Evolutionary conservation across 2,113 vertebrate species (phyloP), one percentile per base, ranked within the genome.

Genomic region (Cyanistes caeruleus): DNA sequence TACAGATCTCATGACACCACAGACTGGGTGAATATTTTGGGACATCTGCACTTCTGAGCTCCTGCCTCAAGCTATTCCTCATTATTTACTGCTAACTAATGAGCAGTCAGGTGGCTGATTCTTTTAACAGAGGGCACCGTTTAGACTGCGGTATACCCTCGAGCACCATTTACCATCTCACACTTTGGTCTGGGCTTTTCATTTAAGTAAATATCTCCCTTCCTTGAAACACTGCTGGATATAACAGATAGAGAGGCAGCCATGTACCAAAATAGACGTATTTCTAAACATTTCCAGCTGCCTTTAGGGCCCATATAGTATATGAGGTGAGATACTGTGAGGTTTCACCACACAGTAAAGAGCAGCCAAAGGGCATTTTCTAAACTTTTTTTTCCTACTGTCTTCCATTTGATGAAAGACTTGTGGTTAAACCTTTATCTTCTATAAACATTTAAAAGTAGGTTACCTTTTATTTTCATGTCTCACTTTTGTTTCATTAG

Each of bases 371-470:
- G 98, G 97, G 96, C 97, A 98, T 94, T 95, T 97, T 95, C 94
- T 85, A 72, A 80, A 94, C 94, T 96, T 96, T 97, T 93, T 96
- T 96, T 96, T 97, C 95, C 96, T 97, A 96, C 97, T 97, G 97
- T 97, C 97, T 97, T 95, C 94, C 87, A 95, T 98, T 97, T 98
- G 98, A 98, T 97, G 96, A 98, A 98, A 98, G 97, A 98, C 97
- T 97, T 98, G 97, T 95, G 97, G 98, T 98, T 98, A 96, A 97
- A 96, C 97, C 97, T 97, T 98, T 98, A 98, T 98, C 98, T 98
- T 97, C 95, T 91, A 96, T 96, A 97, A 98, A 98, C 93, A 97
- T 96, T 98, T 98, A 93, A 97, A 98, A 98, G 95, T 96, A 96
- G 96, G 96, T 98, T 97, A 97, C 97, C 97, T 98, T 96, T 97